Base-by-base conservation (phyloP, 2,888 invertebrate species). In the Habroteleia sp. region DNA sequence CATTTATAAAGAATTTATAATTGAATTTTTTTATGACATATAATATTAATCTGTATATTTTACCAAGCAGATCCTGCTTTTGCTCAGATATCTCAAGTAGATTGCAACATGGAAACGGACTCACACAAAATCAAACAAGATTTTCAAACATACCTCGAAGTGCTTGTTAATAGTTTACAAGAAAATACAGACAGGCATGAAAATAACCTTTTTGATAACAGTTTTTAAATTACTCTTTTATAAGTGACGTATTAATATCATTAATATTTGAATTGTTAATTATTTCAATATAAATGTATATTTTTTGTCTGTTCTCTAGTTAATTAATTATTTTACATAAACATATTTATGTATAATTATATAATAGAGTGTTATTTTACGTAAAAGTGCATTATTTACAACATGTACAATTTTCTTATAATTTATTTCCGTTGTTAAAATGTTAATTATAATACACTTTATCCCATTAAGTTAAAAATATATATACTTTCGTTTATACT, bases 121-220 rank as follows among this genome's bases (percentile, higher is more conserved):
- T 91, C 91, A 14, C 91, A 91, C 80, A 90, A 91, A 69, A 87
- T 93, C 48, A 91, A 91, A 87, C 89, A 90, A 39, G 92, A 92
- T 80, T 93, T 93, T 76, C 80, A 82, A 46, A 78, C 82, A 3
- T 87, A 84, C 71, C 42, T 87, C 23, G 82, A 81, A 31, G 82
- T 83, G 3, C 60, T 87, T 35, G 78, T 84, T 4, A 81, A 78
- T n/a, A 82, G 81, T 60, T 76, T 83, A 31, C 81, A 84, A 35
- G 84, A 84, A 50, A 79, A 78, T 37, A 76, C 74, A 1, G 82
- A 82, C 17, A 79, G 78, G 72, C 82, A 82, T 60, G 81, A 84
- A 23, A 83, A 20, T 10, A 29, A 41, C 42, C 33, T 48, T 0
- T 48, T 56, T 14, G 66, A 66, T 2, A 33, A 62, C 13, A 39